Percentiles rank a stretch among this genome's conserved stretches.
Conservation (phyloP, 92 coral and sea anemone species). For the Palythoa heliodiscus region DNA sequence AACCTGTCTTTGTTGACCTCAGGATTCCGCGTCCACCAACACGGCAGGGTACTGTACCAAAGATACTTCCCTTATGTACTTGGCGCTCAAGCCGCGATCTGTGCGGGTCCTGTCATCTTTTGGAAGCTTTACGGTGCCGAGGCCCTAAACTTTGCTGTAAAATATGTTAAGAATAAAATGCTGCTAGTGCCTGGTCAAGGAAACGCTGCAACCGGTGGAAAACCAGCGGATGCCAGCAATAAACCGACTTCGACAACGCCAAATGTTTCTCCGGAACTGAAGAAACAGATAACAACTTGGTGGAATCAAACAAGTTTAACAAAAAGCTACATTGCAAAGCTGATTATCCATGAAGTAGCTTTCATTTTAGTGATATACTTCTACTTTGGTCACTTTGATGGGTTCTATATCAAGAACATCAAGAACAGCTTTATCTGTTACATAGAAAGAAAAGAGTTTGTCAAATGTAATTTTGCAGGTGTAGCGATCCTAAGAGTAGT, state of each 20-base stretch:
- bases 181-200: constrained; percentile 1
- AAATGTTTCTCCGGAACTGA: constrained; percentile 45
- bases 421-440: constrained; percentile 64
- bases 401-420: constrained; percentile 49
- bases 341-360: constrained; percentile 56
- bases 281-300: constrained; percentile 61
- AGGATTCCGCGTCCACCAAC: neutral
- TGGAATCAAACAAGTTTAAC: constrained; percentile 51
- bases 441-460: constrained; percentile 66
- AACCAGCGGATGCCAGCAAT: neutral
- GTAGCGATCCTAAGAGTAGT: constrained; percentile 52
- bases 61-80: constrained; percentile 35
- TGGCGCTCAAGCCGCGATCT: constrained; percentile 48
- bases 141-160: constrained; percentile 53
- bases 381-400: constrained; percentile 47
- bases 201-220: neutral
- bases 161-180: constrained; percentile 45
- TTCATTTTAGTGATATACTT: constrained; percentile 48
- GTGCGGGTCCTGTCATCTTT: neutral
- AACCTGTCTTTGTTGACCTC: constrained; percentile 16
- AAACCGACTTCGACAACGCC: constrained; percentile 9
- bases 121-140: constrained; percentile 60
- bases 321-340: constrained; percentile 62
- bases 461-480: constrained; percentile 65
- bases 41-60: neutral